A percentile compares a stretch with the other conserved stretches of the same genome.
Conservation (phyloP, 2,888 invertebrate species). For the Cinara cedri region DNA sequence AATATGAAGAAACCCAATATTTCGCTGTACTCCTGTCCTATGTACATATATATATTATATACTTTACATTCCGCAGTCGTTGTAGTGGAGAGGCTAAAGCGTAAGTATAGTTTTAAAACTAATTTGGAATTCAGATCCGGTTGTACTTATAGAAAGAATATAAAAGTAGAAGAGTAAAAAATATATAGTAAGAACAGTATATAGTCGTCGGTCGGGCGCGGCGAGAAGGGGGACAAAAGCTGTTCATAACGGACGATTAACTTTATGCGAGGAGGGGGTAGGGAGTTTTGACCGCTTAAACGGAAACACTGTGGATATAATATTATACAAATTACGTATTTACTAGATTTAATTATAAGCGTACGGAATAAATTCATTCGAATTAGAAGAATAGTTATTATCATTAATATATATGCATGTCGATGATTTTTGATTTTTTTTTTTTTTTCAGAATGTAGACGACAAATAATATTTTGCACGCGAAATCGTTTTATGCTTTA, state of each 20-base stretch:
- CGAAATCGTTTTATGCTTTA: no score
- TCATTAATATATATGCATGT: neutral
- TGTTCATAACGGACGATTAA: slow-evolving; percentile 54
- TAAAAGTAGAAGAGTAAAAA: slow-evolving; percentile 27
- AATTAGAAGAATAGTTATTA: slow-evolving; percentile 16
- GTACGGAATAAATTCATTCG: slow-evolving; percentile 17
- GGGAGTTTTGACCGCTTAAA: slow-evolving; percentile 53
- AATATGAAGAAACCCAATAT: slow-evolving; percentile 3
- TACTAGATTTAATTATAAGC: slow-evolving; percentile 39
- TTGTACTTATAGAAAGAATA: slow-evolving; percentile 39
- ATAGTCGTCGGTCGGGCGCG: neutral
- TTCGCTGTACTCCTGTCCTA: neutral
- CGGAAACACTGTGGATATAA: slow-evolving; percentile 48
- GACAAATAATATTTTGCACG: no score
- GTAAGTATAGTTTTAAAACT: slow-evolving; percentile 54
- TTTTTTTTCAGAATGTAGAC: neutral
- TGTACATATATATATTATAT: neutral
- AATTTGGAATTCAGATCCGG: slow-evolving; percentile 54
- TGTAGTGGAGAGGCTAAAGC: slow-evolving; percentile 37
- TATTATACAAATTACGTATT: slow-evolving; percentile 52
- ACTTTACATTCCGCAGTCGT: neutral
- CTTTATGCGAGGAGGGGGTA: neutral
- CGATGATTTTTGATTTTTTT: neutral
- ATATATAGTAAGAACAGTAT: neutral
- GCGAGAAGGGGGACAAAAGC: slow-evolving; percentile 27